These are phyloP conservation scores for Leptinotarsa tumamoca DNA, from an alignment of 2,888 invertebrate species.

Conservation along the genomic window DNA sequence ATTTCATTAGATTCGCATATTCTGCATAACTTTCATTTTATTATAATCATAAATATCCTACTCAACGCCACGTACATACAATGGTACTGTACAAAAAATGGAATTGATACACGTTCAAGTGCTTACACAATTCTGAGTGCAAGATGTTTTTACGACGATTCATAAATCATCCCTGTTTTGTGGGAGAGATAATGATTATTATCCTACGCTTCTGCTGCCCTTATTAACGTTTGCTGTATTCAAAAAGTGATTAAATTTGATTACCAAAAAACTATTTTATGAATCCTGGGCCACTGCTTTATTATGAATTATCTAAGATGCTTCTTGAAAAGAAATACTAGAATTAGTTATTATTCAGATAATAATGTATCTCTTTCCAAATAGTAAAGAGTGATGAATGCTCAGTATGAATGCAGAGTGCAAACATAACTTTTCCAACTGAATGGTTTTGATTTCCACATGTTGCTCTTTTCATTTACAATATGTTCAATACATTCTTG, in stretches of 20 bases:
- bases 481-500: too few relatives aligned
- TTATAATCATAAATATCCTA: too few relatives aligned
- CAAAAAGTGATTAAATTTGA: conserved; percentile 13
- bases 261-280: background rate
- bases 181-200: conserved; percentile 9
- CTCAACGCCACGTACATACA: background rate
- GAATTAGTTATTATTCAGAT: background rate
- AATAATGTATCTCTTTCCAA: too few relatives aligned
- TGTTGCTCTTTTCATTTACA: too few relatives aligned
- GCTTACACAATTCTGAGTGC: background rate
- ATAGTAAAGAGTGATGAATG: too few relatives aligned
- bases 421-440: too few relatives aligned
- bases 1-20: too few relatives aligned
- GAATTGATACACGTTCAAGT: background rate
- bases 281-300: background rate
- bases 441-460: too few relatives aligned
- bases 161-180: conserved; percentile 8
- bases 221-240: background rate
- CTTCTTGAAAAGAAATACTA: background rate
- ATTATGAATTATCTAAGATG: background rate
- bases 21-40: too few relatives aligned
- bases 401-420: too few relatives aligned
- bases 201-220: conserved; percentile 7
- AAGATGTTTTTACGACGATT: background rate
- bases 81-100: background rate